Evolutionary conservation across 2,888 invertebrate species (phyloP).

Genomic region (Apamea epomidion): DNA sequence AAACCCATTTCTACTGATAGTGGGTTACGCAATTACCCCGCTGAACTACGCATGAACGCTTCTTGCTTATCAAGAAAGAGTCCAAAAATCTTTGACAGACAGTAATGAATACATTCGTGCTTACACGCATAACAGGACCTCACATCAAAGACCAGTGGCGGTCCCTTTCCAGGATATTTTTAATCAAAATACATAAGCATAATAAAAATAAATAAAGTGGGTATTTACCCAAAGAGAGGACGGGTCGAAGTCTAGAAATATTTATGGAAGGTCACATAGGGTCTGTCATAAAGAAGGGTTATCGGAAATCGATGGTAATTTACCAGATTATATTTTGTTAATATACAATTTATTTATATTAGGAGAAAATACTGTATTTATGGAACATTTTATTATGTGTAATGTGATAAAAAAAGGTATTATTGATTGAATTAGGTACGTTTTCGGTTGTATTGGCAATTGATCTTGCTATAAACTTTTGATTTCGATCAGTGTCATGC

Average conservation of each 20-base stretch:
- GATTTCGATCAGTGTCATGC: background rate
- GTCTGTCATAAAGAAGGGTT: slow-evolving; percentile 48
- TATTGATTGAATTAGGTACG: background rate
- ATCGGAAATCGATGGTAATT: slow-evolving; percentile 49
- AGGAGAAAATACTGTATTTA: slow-evolving; percentile 38
- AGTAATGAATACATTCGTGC: slow-evolving; percentile 17
- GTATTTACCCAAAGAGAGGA: slow-evolving; percentile 46
- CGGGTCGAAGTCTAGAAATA: slow-evolving; percentile 27
- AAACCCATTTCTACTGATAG: too few species aligned
- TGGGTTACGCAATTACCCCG: too few species aligned
- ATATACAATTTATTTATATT: slow-evolving; percentile 45
- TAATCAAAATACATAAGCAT: slow-evolving; percentile 41
- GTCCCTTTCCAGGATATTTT: slow-evolving; percentile 24
- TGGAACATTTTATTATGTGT: slow-evolving; percentile 9
- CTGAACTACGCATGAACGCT: background rate
- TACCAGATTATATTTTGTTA: slow-evolving; percentile 31
- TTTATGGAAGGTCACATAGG: slow-evolving; percentile 51
- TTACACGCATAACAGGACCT: background rate
- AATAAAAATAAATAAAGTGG: slow-evolving; percentile 48
- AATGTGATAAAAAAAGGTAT: background rate
- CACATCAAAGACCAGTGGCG: slow-evolving; percentile 18
- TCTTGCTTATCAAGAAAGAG: background rate
- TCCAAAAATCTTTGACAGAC: background rate
- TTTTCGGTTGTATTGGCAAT: background rate
- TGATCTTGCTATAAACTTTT: background rate